A percentile compares a stretch with the other conserved stretches of the same genome.
Conservation (phyloP, 2,113 vertebrate species). For the Eleginops maclovinus region DNA sequence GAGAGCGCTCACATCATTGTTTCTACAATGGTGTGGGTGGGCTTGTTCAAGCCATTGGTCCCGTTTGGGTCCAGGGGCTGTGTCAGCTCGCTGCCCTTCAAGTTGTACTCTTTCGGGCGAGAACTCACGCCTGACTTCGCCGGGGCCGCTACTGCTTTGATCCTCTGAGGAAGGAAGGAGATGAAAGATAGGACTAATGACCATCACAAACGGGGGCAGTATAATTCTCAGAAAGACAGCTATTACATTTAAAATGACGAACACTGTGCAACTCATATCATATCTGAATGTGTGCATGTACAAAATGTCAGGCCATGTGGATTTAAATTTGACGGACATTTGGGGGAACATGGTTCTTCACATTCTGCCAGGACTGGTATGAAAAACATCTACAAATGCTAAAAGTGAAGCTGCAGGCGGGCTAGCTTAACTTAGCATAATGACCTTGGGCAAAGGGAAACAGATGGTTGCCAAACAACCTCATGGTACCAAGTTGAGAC, state of each 20-base stretch:
- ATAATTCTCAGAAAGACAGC: slow-evolving; percentile 9
- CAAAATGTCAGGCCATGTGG: neutral
- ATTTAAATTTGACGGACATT: neutral
- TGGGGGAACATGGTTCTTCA: neutral
- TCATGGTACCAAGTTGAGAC: neutral
- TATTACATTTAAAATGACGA: slow-evolving; percentile 1
- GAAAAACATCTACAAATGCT: neutral
- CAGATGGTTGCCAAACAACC: too few species aligned
- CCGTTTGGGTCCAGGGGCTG: slow-evolving; percentile 84
- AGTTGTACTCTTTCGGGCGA: slow-evolving; percentile 82
- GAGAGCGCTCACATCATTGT: slow-evolving; percentile 97
- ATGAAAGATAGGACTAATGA: slow-evolving; percentile 26
- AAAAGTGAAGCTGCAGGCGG: neutral
- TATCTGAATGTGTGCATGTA: neutral
- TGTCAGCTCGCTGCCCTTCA: slow-evolving; percentile 82
- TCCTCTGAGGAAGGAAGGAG: slow-evolving; percentile 84
- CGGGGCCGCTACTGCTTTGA: slow-evolving; percentile 93
- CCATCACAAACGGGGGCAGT: slow-evolving; percentile 4
- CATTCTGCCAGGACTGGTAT: neutral
- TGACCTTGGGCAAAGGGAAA: neutral
- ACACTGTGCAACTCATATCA: neutral
- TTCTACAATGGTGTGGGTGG: slow-evolving; percentile 96
- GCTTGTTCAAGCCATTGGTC: slow-evolving; percentile 90
- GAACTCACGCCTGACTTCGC: slow-evolving; percentile 87
- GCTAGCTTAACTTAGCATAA: neutral